These are phyloP conservation scores for Polydrusus tereticollis DNA, from an alignment of 2,888 invertebrate species.

Conservation along the genomic window DNA sequence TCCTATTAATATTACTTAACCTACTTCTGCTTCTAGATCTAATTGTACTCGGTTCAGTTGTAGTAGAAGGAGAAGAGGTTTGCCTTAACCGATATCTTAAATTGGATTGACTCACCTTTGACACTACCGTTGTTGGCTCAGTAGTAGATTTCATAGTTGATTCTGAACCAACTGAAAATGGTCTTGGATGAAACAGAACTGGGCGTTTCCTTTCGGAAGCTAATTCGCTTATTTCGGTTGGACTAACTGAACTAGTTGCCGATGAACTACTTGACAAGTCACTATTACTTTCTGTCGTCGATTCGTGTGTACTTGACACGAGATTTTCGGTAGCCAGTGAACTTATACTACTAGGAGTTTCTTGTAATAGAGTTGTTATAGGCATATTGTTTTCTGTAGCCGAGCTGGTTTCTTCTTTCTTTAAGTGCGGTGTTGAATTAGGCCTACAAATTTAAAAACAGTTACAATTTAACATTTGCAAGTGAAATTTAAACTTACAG, in stretches of 20 bases:
- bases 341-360: constrained; percentile 26
- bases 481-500: constrained; percentile 14
- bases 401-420: neutral
- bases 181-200: constrained; percentile 61
- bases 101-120: constrained; percentile 69
- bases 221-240: constrained; percentile 8
- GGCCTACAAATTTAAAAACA: constrained; percentile 13
- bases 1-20: constrained; percentile 50
- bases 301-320: constrained; percentile 29
- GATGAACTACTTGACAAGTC: neutral
- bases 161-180: constrained; percentile 55
- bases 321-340: constrained; percentile 18
- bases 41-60: constrained; percentile 37
- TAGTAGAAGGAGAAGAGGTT: constrained; percentile 41
- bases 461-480: neutral
- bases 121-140: constrained; percentile 4
- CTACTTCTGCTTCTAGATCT: constrained; percentile 56
- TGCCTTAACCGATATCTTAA: constrained; percentile 55
- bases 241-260: neutral
- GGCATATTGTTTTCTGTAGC: constrained; percentile 7
- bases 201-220: constrained; percentile 46
- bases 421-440: neutral
- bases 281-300: constrained; percentile 40
- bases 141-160: constrained; percentile 58
- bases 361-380: constrained; percentile 10